Percentiles rank a stretch among this genome's conserved stretches.
Evolutionary conservation across 2,888 invertebrate species (phyloP).

Genomic region (Pseudoips prasinana): DNA sequence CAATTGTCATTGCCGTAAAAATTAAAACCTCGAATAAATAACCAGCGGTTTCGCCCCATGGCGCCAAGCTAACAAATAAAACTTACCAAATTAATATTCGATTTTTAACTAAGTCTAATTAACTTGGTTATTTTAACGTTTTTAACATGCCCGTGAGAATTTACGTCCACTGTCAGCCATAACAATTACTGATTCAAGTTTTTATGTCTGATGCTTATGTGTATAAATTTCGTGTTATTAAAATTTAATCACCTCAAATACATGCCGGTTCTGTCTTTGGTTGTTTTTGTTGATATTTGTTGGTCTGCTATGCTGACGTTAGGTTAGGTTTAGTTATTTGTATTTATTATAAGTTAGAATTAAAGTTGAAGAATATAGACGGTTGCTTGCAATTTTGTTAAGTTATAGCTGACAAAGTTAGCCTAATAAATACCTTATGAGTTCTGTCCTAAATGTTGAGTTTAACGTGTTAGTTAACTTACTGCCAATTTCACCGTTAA

Average conservation of each 20-base stretch:
- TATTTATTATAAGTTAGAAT: too few relatives aligned
- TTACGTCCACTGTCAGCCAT: conserved; percentile 34
- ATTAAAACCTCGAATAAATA: not conserved
- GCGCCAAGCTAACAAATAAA: conserved; percentile 31
- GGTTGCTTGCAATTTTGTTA: too few relatives aligned
- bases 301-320: too few relatives aligned
- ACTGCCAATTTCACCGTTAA: too few relatives aligned
- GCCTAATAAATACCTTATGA: too few relatives aligned
- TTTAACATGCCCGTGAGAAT: conserved; percentile 54
- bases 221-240: conserved; percentile 22
- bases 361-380: too few relatives aligned
- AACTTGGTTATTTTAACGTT: conserved; percentile 36
- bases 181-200: conserved; percentile 52
- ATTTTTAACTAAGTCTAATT: conserved; percentile 47
- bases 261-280: not conserved
- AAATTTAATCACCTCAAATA: conserved; percentile 24
- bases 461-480: too few relatives aligned
- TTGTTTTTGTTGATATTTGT: too few relatives aligned
- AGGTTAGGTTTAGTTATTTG: too few relatives aligned
- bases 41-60: not conserved
- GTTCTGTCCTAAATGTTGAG: too few relatives aligned
- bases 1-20: too few relatives aligned
- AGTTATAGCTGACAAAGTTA: too few relatives aligned
- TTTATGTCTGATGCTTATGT: conserved; percentile 21
- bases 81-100: conserved; percentile 46